A percentile compares a stretch with the other conserved stretches of the same genome.
phyloP scores from a whole-genome alignment of 2,113 vertebrate genomes.

The Trogon surrucura region DNA sequence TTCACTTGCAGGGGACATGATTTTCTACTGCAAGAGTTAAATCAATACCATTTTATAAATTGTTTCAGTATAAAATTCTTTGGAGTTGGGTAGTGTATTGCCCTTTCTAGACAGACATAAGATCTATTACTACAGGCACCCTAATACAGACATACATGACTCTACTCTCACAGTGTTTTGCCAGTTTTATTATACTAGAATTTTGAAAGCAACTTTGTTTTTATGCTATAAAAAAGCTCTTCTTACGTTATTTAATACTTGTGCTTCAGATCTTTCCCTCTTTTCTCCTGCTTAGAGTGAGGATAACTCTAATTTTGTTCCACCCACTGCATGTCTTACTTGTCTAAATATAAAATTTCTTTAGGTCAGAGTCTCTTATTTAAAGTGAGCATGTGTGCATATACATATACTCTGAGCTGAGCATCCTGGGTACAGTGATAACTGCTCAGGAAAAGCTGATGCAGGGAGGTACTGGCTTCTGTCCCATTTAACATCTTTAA shows the following conservation, averaged over 20 bases:
- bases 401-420: background rate
- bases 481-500: background rate
- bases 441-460: background rate
- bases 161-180: background rate
- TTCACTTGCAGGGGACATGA: background rate
- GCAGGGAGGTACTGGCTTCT: background rate
- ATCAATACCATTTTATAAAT: slow-evolving; percentile 52
- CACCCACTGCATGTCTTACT: background rate
- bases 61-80: slow-evolving; percentile 30
- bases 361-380: background rate
- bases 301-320: slow-evolving; percentile 26
- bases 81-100: background rate
- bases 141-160: slow-evolving; percentile 5
- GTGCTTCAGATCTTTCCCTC: background rate
- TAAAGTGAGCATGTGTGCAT: background rate
- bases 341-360: slow-evolving; percentile 21
- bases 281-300: background rate
- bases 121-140: background rate
- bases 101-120: slow-evolving; percentile 2
- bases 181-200: background rate
- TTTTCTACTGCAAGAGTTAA: slow-evolving; percentile 32
- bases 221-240: background rate
- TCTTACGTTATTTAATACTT: slow-evolving; percentile 37
- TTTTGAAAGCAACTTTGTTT: slow-evolving; percentile 9
- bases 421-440: background rate